These are phyloP conservation scores for Zapornia atra DNA, from an alignment of 2,113 vertebrate genomes.

Conservation along the genomic window DNA sequence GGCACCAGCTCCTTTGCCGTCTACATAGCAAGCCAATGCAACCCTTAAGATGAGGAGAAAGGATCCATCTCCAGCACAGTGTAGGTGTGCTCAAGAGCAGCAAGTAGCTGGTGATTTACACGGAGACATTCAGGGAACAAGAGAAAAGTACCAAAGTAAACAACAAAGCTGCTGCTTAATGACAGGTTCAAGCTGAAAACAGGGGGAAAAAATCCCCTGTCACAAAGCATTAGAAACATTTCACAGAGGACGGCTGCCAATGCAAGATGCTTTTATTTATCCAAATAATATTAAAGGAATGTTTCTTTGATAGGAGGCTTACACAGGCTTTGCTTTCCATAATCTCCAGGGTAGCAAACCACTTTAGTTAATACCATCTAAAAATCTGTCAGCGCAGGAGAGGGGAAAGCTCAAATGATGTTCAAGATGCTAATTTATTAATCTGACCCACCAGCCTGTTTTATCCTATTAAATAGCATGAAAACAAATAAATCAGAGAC, in stretches of 20 bases:
- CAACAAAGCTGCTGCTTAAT: background rate
- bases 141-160: background rate
- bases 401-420: background rate
- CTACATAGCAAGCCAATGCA: background rate
- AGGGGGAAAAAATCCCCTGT: background rate
- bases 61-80: background rate
- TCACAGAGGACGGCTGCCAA: background rate
- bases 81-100: fast-evolving
- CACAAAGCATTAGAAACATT: conserved; percentile 6
- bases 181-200: background rate
- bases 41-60: background rate
- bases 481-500: background rate
- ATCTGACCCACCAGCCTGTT: background rate
- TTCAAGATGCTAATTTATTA: background rate
- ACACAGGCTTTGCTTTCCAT: background rate
- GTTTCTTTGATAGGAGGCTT: background rate
- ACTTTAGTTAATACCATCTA: background rate
- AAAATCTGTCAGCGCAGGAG: background rate
- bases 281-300: background rate
- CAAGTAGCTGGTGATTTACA: background rate
- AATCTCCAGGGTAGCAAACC: background rate
- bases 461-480: background rate
- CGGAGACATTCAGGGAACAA: background rate
- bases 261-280: background rate
- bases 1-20: background rate